Base-by-base conservation (phyloP, 23 tunicate species). In the Halocynthia aurantium region DNA sequence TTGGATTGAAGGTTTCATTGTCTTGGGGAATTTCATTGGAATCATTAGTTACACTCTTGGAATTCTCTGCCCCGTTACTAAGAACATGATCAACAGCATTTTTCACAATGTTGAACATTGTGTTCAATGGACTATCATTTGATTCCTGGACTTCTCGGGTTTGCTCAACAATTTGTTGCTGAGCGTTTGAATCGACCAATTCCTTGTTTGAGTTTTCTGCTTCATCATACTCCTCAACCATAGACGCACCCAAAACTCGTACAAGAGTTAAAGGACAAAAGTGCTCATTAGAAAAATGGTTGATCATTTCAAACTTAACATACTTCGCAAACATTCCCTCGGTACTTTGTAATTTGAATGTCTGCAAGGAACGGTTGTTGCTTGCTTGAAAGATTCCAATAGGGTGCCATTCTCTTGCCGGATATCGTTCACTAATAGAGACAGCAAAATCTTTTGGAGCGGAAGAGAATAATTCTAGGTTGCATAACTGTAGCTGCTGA, bases 191-290 rank as follows among this genome's bases (percentile, higher is more conserved):
- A 7, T 52, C 53, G 0, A 5, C 44, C 17, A 61, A 15, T n/a
- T 50, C 84, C 18, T 54, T 49, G 13, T 71, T 52, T 10, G 56
- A 51, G 44, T 92, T 87, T 19, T 86, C 84, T 6, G 80, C 51
- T 22, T 86, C 85, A 4, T 90, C 89, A 67, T 79, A 92, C 61
- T 92, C 98, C 8, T 92, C 98, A 62, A 86, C 98, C 98, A 92
- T 92, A 19, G 98, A 92, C 10, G 83, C 81, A 57, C 98, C 98
- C n/a, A 92, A 71, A 53, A 92, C 85, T 51, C 98, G 87, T 50
- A 92, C 61, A 61, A 92, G 62, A 15, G 98, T 83, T 49, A 92
- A 70, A 13, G 98, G 98, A 76, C 98, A 92, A 71, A 92, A 92
- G 62, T 92, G 98, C 67, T 92, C 98, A 74, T 86, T 92, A 6